A percentile compares a stretch with the other conserved stretches of the same genome.
phyloP scores from a whole-genome alignment of 2,797 vertebrate species.

The Helostoma temminkii region DNA sequence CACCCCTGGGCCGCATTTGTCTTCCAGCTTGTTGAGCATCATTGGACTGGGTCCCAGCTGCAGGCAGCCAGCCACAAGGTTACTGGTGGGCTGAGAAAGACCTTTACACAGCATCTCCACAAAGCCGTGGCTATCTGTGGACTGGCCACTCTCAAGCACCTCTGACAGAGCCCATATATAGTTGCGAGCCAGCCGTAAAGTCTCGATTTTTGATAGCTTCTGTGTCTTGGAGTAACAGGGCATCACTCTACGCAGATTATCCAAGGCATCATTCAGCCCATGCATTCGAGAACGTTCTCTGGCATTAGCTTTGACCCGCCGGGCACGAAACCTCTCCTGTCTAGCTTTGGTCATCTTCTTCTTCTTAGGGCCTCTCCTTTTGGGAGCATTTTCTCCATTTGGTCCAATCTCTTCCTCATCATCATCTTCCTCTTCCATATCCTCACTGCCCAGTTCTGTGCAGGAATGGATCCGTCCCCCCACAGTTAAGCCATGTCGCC shows the following conservation, averaged over 20 bases:
- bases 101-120: conserved; percentile 98
- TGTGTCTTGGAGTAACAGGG: conserved; percentile 99
- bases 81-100: conserved; percentile 97
- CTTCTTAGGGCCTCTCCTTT: conserved; percentile 96
- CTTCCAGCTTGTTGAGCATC: conserved; percentile 89
- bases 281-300: conserved; percentile 97
- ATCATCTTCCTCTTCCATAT: conserved; percentile 87
- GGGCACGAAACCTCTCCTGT: conserved; percentile 91
- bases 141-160: conserved; percentile 93
- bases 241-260: conserved; percentile 94
- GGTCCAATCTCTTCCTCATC: conserved; percentile 84
- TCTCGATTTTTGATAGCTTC: conserved; percentile 98
- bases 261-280: conserved; percentile 94
- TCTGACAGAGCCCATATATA: conserved; percentile 99
- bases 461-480: conserved; percentile 65
- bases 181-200: conserved; percentile 93
- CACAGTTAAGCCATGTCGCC: conserved; percentile 70
- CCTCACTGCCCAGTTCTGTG: conserved; percentile 84
- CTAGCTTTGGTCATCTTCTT: conserved; percentile 99
- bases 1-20: conserved; percentile 84
- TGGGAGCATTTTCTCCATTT: conserved; percentile 89
- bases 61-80: conserved; percentile 94
- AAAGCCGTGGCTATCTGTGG: conserved; percentile 91
- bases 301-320: conserved; percentile 94
- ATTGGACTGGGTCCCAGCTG: conserved; percentile 88